These are phyloP conservation scores for Phoenicopterus ruber DNA, from an alignment of 2,113 vertebrate genomes.

Conservation along the genomic window DNA sequence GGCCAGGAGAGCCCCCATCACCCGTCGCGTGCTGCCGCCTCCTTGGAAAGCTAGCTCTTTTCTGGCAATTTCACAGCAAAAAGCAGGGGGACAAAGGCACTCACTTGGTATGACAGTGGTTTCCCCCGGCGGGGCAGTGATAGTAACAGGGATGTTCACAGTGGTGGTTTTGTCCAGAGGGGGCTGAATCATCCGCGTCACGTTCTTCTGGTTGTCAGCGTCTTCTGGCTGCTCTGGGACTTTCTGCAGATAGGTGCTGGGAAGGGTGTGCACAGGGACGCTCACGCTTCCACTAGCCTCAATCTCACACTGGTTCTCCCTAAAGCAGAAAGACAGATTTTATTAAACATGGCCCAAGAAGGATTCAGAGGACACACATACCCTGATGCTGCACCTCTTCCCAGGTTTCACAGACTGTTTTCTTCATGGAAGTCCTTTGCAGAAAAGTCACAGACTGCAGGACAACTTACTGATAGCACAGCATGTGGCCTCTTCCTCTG, in stretches of 20 bases:
- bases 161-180: constrained; percentile 73
- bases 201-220: constrained; percentile 89
- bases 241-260: constrained; percentile 76
- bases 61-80: background rate
- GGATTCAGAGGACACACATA: background rate
- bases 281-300: constrained; percentile 64
- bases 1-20: background rate
- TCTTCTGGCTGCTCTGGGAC: constrained; percentile 82
- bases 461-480: background rate
- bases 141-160: constrained; percentile 80
- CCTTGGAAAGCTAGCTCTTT: background rate
- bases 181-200: constrained; percentile 78
- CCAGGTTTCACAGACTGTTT: background rate
- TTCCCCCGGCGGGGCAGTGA: constrained; percentile 83
- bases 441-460: background rate
- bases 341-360: background rate
- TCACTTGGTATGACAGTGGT: constrained; percentile 84
- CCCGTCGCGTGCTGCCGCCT: accelerated
- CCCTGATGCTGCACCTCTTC: accelerated
- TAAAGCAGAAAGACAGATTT: constrained; percentile 29
- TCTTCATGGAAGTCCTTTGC: background rate
- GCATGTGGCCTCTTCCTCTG: background rate
- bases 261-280: constrained; percentile 70
- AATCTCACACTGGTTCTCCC: constrained; percentile 80
- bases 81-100: constrained; percentile 34